Base-by-base conservation (phyloP, 2,888 invertebrate genomes). In the Flexamia atlantica region DNA sequence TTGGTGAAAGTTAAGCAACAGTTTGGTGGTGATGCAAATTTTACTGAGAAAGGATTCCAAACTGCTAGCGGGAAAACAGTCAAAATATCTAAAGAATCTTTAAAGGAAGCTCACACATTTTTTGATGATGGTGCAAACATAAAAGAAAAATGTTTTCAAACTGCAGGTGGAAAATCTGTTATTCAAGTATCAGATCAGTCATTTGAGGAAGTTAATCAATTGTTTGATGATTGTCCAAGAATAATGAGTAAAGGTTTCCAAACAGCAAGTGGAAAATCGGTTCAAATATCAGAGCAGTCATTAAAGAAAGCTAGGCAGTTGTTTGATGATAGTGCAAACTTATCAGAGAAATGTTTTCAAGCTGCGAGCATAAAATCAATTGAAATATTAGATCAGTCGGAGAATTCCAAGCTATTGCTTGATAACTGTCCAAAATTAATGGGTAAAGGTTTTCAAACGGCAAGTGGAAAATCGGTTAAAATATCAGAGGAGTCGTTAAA, bases 221-320 rank as follows among this genome's bases (percentile, higher is more conserved):
- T 42, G 30, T 25, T 82, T 70, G 68, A 32, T 2, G 14, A 36
- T 2, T 2, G n/a, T 7, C 10, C 36, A 64, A 50, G 2, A 3
- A 5, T 12, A 14, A 14, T 64, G 7, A 28, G 4, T 1, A 64
- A 14, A 14, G 87, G 60, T 88, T 89, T 87, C 87, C 89, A 79
- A 85, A 88, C 74, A 28, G 88, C 87, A 20, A 85, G 86, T 86
- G 89, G 88, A 25, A 86, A 86, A 76, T 60, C 81, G 0, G 85
- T 89, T 12, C 70, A 80, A 42, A 42, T 83, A 30, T 83, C 76
- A 3, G 60, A 74, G 17, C 17, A 50, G 9, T 23, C 36, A 23
- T 28, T 53, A 14, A 5, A 53, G 10, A 5, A 23, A 53, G 53
- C 20, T 23, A 53, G 23, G 20, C 20, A 23, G 23, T 23, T 23